Evolutionary conservation across 2,888 invertebrate species (phyloP).

Genomic region (Synergus laeviventris): DNA sequence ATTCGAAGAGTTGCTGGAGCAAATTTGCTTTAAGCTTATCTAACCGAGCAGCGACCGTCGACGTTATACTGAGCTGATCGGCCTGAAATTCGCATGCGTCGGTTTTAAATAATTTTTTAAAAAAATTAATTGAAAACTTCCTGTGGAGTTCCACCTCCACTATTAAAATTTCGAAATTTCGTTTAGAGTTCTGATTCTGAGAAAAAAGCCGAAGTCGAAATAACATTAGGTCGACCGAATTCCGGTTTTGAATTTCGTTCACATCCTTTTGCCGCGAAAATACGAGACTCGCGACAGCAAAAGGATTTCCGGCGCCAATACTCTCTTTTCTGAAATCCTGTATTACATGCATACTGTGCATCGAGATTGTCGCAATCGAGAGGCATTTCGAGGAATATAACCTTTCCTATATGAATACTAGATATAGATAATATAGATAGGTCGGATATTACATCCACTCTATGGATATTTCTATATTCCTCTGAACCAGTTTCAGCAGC

Average conservation of each 20-base stretch:
- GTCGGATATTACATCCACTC: conserved; percentile 12
- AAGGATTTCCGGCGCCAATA: conserved; percentile 38
- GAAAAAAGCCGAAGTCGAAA: neutral
- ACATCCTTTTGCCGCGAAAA: neutral
- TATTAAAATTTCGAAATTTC: no score
- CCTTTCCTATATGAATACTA: neutral
- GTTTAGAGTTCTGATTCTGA: no score
- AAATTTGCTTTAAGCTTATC: conserved; percentile 64
- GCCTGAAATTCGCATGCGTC: neutral
- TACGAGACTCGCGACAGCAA: conserved; percentile 4
- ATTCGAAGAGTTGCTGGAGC: conserved; percentile 54
- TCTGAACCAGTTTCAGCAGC: neutral
- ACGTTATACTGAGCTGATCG: neutral
- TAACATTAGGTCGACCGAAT: conserved; percentile 9
- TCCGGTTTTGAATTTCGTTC: conserved; percentile 30
- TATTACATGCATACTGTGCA: conserved; percentile 12
- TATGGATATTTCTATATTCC: conserved; percentile 3
- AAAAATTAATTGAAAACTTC: neutral
- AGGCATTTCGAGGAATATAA: conserved; percentile 13
- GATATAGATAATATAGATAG: conserved; percentile 31
- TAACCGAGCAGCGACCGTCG: conserved; percentile 44
- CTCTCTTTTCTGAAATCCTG: conserved; percentile 26
- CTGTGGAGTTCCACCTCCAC: no score
- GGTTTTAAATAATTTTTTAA: neutral
- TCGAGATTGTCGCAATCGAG: conserved; percentile 29